These are phyloP conservation scores for Eumacrocentrus americanus DNA, from an alignment of 2,888 invertebrate species.

Conservation along the genomic window DNA sequence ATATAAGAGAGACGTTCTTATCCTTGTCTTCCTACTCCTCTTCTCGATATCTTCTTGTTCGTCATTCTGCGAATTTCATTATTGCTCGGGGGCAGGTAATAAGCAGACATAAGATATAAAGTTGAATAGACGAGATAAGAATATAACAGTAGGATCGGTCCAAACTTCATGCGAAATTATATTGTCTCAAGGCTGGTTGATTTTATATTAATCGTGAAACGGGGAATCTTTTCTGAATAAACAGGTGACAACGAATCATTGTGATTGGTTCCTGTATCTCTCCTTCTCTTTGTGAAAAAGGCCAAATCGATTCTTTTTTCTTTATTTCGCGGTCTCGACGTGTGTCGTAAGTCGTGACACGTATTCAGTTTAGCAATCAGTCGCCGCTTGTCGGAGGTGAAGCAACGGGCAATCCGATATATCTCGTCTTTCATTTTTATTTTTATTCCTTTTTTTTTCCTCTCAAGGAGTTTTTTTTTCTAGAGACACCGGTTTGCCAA, in stretches of 20 bases:
- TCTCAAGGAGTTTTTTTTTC: too few relatives aligned
- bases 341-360: background rate
- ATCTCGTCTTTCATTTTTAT: constrained; percentile 9
- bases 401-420: background rate
- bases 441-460: constrained; percentile 4
- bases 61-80: background rate
- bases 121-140: background rate
- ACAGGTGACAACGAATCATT: constrained; percentile 2
- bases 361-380: constrained; percentile 31
- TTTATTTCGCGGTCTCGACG: background rate
- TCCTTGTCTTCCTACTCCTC: background rate
- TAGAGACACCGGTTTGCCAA: background rate
- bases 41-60: background rate
- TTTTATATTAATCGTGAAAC: background rate
- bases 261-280: constrained; percentile 3
- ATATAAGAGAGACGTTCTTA: background rate
- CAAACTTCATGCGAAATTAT: background rate
- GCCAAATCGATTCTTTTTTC: background rate
- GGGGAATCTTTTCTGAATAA: background rate
- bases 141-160: too few relatives aligned
- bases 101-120: background rate
- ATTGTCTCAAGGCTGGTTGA: too few relatives aligned
- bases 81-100: background rate
- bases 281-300: background rate
- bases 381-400: constrained; percentile 28